Base-by-base conservation (phyloP, 1,140 invertebrate genomes). In the Drosophila navojoa region DNA sequence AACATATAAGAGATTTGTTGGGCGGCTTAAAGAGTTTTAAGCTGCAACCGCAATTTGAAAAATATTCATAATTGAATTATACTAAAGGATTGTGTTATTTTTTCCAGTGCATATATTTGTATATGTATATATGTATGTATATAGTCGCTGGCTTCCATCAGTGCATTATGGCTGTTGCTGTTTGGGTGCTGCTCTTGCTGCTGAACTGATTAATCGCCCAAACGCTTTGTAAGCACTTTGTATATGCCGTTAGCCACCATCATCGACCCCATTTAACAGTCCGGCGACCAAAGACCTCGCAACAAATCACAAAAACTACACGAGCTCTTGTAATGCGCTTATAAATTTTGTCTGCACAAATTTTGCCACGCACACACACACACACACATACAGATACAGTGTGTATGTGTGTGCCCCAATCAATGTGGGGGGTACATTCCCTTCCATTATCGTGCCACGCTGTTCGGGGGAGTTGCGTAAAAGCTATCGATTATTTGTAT, bases 221-320 rank as follows among this genome's bases (percentile, higher is more conserved):
- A 89, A 81, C 84, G 79, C 82, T 89, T 89, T 81, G 82, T 79
- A 87, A 87, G 82, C 82, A 87, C 84, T 87, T 84, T 86, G 60
- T 57, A 54, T 69, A 66, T 68, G 66, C 62, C 64, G 61, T 68
- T 50, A 22, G 58, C 67, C 67, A 11, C 3, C 35, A 38, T 38
- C 54, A 68, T 55, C 70, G 70, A 72, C 70, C 70, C 70, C 70
- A 72, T 68, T 72, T 68, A 66, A 60, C 71, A 73, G 55, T 44
- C 47, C 60, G 16, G 58, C 58, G 44, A 32, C 58, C 63, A 40
- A 15, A 40, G 22, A 55, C 55, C 44, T 52, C 50, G 47, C 71
- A 38, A 87, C 78, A 87, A 87, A 89, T 89, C 79, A 79, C 68
- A 66, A 77, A 68, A 89, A 73, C 84, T 87, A 87, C 79, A 82